Evolutionary conservation across 2,888 invertebrate species (phyloP), one percentile per base, ranked within the genome.

Genomic region (Chrysolina haemoptera): DNA sequence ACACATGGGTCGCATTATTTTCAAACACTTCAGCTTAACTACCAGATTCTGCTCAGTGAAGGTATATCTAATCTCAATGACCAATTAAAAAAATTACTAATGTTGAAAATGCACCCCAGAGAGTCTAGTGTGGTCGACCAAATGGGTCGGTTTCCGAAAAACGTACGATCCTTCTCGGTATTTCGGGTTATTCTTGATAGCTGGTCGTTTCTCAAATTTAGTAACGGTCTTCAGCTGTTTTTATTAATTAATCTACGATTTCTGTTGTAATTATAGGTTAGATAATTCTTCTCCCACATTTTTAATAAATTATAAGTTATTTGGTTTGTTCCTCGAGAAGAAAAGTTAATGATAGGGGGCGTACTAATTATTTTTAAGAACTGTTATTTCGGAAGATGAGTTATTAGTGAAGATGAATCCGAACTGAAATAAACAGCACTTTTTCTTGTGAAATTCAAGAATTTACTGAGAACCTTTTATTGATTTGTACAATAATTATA

Each of bases 141-240:
- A 65, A 70, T 71, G 64, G 74, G 74, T 74, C 65, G 65, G 68
- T 68, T 74, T 68, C 71, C 27, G 35, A 68, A 67, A 71, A 74
- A 65, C 59, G 35, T 62, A 68, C 64, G 70, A 68, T 70, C 76
- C 74, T 79, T 77, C 77, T 68, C 20, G 74, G 76, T 75, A 77
- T 76, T 77, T 71, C 71, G 55, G 65, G 70, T 67, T 74, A 69
- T 68, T 27, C 14, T 62, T 62, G 72, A 74, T 75, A 66, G 70
- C 66, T 62, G 68, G 76, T 77, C 79, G 72, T 79, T 78, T 78
- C 76, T 78, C 79, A 79, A 67, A 73, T 50, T 76, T 77, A 76
- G 76, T 73, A 78, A 79, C 78, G 76, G 76, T 71, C 76, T 76
- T 78, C 76, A 77, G 43, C 73, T 72, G 73, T 65, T 76, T 74